phyloP scores from a whole-genome alignment of 2,113 vertebrate species.

The Labeo rohita region DNA sequence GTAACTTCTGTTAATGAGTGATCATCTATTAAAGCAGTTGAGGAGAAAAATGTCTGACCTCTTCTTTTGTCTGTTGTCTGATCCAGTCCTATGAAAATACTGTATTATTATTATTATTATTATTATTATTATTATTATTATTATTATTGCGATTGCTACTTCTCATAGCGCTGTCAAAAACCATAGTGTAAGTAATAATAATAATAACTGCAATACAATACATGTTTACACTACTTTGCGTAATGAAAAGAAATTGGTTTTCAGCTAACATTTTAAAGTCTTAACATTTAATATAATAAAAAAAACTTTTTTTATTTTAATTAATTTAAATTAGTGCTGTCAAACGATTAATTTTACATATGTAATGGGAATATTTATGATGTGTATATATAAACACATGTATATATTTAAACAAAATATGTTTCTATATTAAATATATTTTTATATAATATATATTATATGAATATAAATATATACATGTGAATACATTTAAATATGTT shows the following conservation, averaged over 20 bases:
- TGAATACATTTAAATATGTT: too few relatives aligned
- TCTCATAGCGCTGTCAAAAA: background rate
- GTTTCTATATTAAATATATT: too few relatives aligned
- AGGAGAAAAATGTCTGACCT: slow-evolving; percentile 37
- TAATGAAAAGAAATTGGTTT: background rate
- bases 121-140: background rate
- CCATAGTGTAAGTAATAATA: background rate
- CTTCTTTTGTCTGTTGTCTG: background rate
- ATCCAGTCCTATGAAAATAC: background rate
- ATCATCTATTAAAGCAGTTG: slow-evolving; percentile 68
- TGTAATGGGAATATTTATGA: too few relatives aligned
- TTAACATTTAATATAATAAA: background rate
- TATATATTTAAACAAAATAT: too few relatives aligned
- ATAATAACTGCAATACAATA: background rate
- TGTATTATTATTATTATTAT: background rate
- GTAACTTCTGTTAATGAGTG: slow-evolving; percentile 58
- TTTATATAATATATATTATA: too few relatives aligned
- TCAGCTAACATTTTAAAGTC: background rate
- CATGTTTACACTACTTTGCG: background rate
- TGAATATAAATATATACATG: too few relatives aligned
- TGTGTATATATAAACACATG: too few relatives aligned
- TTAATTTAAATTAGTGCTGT: too few relatives aligned
- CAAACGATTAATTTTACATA: too few relatives aligned
- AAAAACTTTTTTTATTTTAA: too few relatives aligned
- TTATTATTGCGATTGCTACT: background rate